Evolutionary conservation across 2,888 invertebrate species (phyloP).

Genomic region (Sthenelais limicola): DNA sequence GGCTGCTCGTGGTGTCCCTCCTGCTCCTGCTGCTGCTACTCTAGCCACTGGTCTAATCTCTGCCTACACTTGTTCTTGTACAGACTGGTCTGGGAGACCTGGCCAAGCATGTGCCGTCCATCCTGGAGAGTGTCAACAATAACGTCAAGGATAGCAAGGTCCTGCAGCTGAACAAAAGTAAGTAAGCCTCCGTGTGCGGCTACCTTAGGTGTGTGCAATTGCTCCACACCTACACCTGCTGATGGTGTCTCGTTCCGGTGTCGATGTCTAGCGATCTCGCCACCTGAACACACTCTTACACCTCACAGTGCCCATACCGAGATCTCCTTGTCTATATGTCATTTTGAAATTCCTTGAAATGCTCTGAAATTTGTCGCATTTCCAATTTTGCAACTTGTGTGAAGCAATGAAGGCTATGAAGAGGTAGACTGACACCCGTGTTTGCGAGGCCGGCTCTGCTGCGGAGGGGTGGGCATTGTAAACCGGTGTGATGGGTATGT

Average conservation of each 20-base stretch:
- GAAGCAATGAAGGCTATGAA: too few relatives aligned
- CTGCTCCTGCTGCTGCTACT: background rate
- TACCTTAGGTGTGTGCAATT: background rate
- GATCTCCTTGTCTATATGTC: slow-evolving; percentile 9
- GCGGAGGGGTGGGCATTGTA: slow-evolving; percentile 17
- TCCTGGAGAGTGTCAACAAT: slow-evolving; percentile 12
- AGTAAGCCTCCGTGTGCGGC: slow-evolving; percentile 14
- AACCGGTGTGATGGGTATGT: slow-evolving; percentile 22
- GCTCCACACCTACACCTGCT: background rate
- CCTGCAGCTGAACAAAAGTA: slow-evolving; percentile 43
- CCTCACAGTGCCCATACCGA: slow-evolving; percentile 37
- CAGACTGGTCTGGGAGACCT: slow-evolving; percentile 42
- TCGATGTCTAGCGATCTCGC: background rate
- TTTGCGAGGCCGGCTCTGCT: too few relatives aligned
- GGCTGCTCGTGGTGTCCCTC: too few relatives aligned
- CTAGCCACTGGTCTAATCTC: background rate
- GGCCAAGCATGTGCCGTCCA: slow-evolving; percentile 35
- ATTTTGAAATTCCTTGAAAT: slow-evolving; percentile 24
- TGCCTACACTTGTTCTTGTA: background rate
- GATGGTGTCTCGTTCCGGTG: slow-evolving; percentile 28
- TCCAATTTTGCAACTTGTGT: too few relatives aligned
- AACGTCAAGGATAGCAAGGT: slow-evolving; percentile 44
- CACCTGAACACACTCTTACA: slow-evolving; percentile 35
- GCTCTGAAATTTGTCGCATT: slow-evolving; percentile 2
- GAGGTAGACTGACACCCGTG: too few relatives aligned